phyloP scores from a whole-genome alignment of 2,113 vertebrate species.

The Serilophus lunatus region DNA sequence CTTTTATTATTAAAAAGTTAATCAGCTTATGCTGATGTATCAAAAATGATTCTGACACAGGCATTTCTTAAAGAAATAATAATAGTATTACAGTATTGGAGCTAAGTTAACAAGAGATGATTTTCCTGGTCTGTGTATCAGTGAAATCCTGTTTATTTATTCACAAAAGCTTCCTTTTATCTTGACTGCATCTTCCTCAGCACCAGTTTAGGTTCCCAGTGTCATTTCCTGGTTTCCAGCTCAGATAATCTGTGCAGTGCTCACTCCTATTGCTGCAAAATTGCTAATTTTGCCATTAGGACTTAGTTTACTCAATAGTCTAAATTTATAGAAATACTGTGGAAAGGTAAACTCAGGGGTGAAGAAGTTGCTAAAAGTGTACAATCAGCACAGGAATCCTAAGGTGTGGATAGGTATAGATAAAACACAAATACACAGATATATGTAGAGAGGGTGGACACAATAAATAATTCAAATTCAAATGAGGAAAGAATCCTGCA shows the following conservation, averaged over 20 bases:
- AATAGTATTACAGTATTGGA: neutral
- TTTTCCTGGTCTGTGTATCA: neutral
- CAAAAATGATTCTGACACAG: neutral
- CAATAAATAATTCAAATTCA: neutral
- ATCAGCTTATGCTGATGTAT: neutral
- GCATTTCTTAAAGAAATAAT: neutral
- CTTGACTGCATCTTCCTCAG: neutral
- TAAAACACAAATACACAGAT: neutral
- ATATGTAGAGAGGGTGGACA: neutral
- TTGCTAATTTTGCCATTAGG: neutral
- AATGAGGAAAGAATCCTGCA: neutral
- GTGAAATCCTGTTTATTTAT: neutral
- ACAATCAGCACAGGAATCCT: neutral
- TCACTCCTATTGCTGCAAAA: neutral
- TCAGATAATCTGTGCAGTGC: neutral
- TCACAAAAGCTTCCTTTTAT: neutral
- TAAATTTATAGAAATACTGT: neutral
- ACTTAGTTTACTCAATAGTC: neutral
- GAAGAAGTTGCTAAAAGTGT: neutral
- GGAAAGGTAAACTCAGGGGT: neutral
- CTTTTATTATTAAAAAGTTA: neutral
- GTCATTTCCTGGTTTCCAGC: neutral
- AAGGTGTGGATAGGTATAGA: neutral
- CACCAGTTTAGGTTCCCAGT: neutral
- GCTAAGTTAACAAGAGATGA: neutral